Conservation (phyloP, 2,888 invertebrate genomes). For the Drosophila pseudotalamancana region DNA sequence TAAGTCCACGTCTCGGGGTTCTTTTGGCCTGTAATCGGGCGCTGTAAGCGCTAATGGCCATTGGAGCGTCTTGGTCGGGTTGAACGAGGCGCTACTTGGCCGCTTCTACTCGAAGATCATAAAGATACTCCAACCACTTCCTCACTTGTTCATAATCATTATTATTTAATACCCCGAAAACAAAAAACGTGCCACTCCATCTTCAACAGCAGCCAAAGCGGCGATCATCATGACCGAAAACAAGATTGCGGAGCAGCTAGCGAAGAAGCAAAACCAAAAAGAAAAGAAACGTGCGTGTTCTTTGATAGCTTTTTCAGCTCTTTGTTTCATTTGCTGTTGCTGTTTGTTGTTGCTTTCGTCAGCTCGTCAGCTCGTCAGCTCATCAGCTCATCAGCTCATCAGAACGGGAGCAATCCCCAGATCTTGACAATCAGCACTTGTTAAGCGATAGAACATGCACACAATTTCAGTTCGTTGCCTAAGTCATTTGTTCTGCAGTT, state of each 20-base stretch:
- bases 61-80: constrained; percentile 48
- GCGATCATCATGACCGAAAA: constrained; percentile 67
- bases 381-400: constrained; percentile 33
- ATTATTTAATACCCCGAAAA: constrained; percentile 76
- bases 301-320: constrained; percentile 54
- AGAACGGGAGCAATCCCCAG: constrained; percentile 53
- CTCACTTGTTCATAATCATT: constrained; percentile 77
- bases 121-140: constrained; percentile 72
- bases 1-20: constrained; percentile 65
- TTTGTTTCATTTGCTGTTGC: constrained; percentile 13
- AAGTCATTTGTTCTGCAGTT: constrained; percentile 45
- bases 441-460: constrained; percentile 37
- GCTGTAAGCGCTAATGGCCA: constrained; percentile 78
- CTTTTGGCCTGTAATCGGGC: constrained; percentile 71
- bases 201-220: constrained; percentile 19
- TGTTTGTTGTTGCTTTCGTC: not conserved
- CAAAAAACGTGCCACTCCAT: constrained; percentile 70
- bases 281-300: constrained; percentile 51
- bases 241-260: constrained; percentile 59
- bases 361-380: constrained; percentile 24
- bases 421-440: constrained; percentile 52
- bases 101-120: constrained; percentile 43
- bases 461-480: constrained; percentile 34
- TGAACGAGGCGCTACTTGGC: constrained; percentile 42
- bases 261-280: constrained; percentile 14